Conservation (phyloP, 2,113 vertebrate genomes). For the Myiagra hebetior region DNA sequence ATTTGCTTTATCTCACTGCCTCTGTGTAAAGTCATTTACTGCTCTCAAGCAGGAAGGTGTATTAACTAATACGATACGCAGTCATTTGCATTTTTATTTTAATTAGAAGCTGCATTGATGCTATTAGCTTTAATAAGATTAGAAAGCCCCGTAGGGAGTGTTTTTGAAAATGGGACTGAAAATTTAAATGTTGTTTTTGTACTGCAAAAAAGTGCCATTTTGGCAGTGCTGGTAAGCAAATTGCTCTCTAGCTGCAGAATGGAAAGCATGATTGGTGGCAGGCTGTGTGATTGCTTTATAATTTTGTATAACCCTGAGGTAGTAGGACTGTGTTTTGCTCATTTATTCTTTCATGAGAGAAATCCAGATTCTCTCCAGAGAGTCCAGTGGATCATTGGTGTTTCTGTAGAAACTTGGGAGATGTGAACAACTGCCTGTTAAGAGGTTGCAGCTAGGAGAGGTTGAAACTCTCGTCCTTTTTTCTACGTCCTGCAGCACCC, state of each 20-base stretch:
- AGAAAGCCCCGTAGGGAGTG: not conserved
- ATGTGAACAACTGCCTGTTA: not conserved
- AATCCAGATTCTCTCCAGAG: not conserved
- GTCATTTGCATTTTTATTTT: conserved; percentile 43
- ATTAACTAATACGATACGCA: not conserved
- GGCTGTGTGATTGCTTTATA: not conserved
- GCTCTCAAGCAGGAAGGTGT: not conserved
- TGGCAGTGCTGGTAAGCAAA: not conserved
- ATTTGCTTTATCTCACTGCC: not conserved
- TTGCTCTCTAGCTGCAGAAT: not conserved
- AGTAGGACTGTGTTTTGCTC: not conserved
- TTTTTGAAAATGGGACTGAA: conserved; percentile 16
- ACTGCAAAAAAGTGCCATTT: not conserved
- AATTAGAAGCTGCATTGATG: not conserved
- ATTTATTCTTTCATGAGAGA: not conserved
- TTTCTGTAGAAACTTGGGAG: not conserved
- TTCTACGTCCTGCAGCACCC: not conserved
- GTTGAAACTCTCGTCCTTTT: not conserved
- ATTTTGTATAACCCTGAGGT: not conserved
- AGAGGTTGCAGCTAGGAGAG: not conserved
- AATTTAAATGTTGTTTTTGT: not conserved
- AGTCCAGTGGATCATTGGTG: not conserved
- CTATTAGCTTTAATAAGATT: conserved; percentile 12
- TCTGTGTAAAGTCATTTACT: conserved; percentile 7
- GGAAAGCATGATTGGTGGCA: not conserved